Evolutionary conservation across 2,113 vertebrate genomes (phyloP).

Genomic region (Chelonoidis abingdonii): DNA sequence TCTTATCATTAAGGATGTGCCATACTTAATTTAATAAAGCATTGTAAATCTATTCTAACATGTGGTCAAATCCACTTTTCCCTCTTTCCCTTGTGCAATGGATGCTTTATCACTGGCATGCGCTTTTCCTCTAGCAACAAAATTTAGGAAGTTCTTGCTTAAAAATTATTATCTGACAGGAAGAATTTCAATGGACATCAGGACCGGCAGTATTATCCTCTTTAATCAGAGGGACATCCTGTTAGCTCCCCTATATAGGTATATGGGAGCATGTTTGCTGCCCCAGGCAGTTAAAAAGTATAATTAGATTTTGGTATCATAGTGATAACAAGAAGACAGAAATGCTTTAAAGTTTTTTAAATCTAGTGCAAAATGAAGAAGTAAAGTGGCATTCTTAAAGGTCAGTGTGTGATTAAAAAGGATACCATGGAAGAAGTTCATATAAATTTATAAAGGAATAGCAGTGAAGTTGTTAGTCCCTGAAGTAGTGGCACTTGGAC

Average conservation of each 20-base stretch:
- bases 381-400: not conserved
- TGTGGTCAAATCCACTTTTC: not conserved
- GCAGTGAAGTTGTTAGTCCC: not conserved
- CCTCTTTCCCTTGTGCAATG: not conserved
- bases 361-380: not conserved
- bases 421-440: not conserved
- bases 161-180: not conserved
- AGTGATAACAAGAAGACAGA: not conserved
- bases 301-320: not conserved
- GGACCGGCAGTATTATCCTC: not conserved
- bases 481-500: not conserved
- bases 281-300: not conserved
- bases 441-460: not conserved
- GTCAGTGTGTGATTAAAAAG: not conserved
- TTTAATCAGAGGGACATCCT: not conserved
- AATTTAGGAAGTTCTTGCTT: not conserved
- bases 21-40: not conserved
- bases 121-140: not conserved
- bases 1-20: not conserved
- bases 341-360: not conserved
- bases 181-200: not conserved
- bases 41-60: not conserved
- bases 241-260: not conserved
- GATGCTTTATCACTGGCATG: not conserved
- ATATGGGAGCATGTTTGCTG: no score